Base-by-base conservation (phyloP, 2,888 invertebrate genomes). In the Apamea sordens region DNA sequence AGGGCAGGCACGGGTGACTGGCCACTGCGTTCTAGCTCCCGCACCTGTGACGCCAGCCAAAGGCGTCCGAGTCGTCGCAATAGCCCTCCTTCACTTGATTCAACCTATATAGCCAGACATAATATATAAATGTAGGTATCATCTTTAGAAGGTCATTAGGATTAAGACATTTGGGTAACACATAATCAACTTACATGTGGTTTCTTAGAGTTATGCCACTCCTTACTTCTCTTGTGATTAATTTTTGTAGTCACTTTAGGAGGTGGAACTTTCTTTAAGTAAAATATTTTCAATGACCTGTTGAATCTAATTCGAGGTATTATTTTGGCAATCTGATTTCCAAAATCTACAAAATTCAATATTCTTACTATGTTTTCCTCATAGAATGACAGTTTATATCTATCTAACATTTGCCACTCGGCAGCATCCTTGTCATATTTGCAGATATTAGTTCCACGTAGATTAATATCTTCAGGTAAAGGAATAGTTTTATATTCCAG, bases 31-130 rank as follows among this genome's bases (percentile, higher is more conserved):
- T 99, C 99, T 85, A 99, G 94, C 84, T 98, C 98, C 68, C 98
- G 98, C 32, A 99, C 99, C 93, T 99, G 99, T 11, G 99, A 98
- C 89, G 98, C 98, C 76, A 99, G 96, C 98, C 99, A 99, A 79
- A 99, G 96, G 89, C 98, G 98, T 5, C 99, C 99, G 98, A 99
- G 98, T 75, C 98, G 98, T 84, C 98, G 97, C 97, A 98, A 98
- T 85, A 98, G 93, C 81, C 98, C 98, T 72, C 97, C 97, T 79
- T 94, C 94, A 59, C 91, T 88, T 18, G 90, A 82, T 79, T 94
- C 94, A 78, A 89, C 82, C 93, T 95, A 77, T 6, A 87, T 75
- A 61, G 6, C 13, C 71, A 80, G 47, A 59, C 8, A 61, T 61
- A 67, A 28, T 21, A 47, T 18, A 28, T 18, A 56, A 28, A 67